Evolutionary conservation across 1,140 invertebrate species (phyloP), one percentile per base, ranked within the genome.

Genomic region (Tetramorium alpestre): DNA sequence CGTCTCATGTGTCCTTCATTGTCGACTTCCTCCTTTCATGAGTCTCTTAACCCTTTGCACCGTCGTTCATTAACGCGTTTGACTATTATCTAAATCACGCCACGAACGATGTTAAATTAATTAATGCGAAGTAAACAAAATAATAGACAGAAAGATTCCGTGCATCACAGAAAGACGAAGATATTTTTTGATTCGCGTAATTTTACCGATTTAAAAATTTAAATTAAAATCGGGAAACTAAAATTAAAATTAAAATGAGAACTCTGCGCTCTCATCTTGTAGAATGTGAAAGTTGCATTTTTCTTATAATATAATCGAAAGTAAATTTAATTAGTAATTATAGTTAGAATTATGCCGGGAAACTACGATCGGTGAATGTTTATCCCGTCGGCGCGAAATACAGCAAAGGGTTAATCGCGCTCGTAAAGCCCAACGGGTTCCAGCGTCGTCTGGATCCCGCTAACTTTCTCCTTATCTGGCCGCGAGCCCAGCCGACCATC

Each of bases 401-500:
- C 10, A 65, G 77, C 77, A 67, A 69, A 69, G 47, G n/a, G 33
- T 80, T 54, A 69, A 80, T 33, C 47, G 33, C n/a, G 62, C 62
- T 69, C 64, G 28, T n/a, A 41, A 41, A 25, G 16, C n/a, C 13
- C 60, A 38, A 25, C 33, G 64, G 33, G 33, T 54, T 81, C 49
- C 77, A 81, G 33, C 33, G 47, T 81, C 47, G 47, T 69, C 47
- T 69, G 47, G 33, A 81, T 56, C 10, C 51, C 33, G 33, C 22
- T 47, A 60, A 47, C 18, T 69, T 81, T 70, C 44, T 54, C 47
- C 77, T 70, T 49, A 78, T 78, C 25, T 78, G 64, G 65, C 47
- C 65, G 16, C 47, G 33, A 81, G 77, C 65, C 49, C 65, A 72
- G 16, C 33, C 49, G 13, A 18, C 65, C 49, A 81, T 70, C 64